phyloP scores from a whole-genome alignment of 2,113 vertebrate species.

The Tetrao urogallus region DNA sequence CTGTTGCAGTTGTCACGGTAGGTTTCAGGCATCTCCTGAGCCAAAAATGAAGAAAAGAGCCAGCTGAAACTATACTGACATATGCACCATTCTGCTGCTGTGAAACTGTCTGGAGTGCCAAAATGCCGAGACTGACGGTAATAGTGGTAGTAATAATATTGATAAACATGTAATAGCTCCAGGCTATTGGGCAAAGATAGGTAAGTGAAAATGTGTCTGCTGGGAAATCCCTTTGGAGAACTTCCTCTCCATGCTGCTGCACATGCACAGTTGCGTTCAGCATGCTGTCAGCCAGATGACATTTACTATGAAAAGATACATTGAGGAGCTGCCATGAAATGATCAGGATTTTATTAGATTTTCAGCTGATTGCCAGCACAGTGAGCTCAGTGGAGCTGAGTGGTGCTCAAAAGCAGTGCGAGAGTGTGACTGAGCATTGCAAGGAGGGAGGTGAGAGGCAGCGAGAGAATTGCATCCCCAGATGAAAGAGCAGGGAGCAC shows the following conservation, averaged over 20 bases:
- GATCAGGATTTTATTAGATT: background rate
- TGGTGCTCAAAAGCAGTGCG: background rate
- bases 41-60: slow-evolving; percentile 7
- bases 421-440: background rate
- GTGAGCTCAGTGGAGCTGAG: background rate
- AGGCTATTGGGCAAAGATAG: slow-evolving; percentile 39
- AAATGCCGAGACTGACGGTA: background rate
- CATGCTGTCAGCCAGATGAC: background rate
- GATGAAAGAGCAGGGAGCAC: background rate
- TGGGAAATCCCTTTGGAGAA: slow-evolving; percentile 10
- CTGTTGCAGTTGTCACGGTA: background rate
- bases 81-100: background rate
- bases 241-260: background rate
- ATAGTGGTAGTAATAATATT: slow-evolving; percentile 14
- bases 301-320: background rate
- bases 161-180: slow-evolving; percentile 22
- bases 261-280: background rate
- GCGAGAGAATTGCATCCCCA: background rate
- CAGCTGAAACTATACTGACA: background rate
- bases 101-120: background rate
- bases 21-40: slow-evolving; percentile 11
- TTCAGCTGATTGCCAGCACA: background rate
- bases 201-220: background rate
- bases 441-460: background rate
- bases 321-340: slow-evolving; percentile 24